Percentiles rank a stretch among this genome's conserved stretches.
These are phyloP conservation scores for Pseudotriccus pelzelni DNA, from an alignment of 2,797 vertebrate genomes.

Conservation along the genomic window DNA sequence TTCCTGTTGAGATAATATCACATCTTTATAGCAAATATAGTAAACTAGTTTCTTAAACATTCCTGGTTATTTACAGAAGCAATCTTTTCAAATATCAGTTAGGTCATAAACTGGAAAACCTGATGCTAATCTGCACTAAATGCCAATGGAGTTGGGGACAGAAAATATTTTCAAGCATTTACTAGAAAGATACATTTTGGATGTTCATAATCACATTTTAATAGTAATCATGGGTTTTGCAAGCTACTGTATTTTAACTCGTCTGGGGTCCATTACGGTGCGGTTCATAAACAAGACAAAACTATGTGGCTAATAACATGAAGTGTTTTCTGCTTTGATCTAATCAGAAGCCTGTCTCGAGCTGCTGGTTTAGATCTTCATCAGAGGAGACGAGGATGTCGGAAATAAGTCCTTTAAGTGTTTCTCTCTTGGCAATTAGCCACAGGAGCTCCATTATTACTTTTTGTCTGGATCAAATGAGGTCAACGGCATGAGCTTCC, in stretches of 20 bases:
- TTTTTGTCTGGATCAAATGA: slow-evolving; percentile 48
- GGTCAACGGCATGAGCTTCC: slow-evolving; percentile 28
- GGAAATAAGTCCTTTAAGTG: slow-evolving; percentile 68
- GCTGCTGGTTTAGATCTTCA: slow-evolving; percentile 71
- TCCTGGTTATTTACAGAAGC: background rate
- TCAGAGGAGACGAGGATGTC: slow-evolving; percentile 69
- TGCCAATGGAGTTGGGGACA: background rate
- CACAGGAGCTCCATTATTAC: slow-evolving; percentile 55
- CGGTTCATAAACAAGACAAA: slow-evolving; percentile 63
- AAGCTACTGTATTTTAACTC: slow-evolving; percentile 45
- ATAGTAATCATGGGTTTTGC: background rate
- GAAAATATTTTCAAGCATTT: background rate
- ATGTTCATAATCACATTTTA: background rate
- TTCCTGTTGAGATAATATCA: slow-evolving; percentile 15
- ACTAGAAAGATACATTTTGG: background rate
- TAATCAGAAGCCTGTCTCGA: slow-evolving; percentile 72
- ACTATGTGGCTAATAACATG: slow-evolving; percentile 69
- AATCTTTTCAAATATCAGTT: background rate
- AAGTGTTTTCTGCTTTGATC: slow-evolving; percentile 70
- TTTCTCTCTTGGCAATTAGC: slow-evolving; percentile 70
- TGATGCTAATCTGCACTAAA: background rate
- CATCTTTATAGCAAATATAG: background rate
- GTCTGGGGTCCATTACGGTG: slow-evolving; percentile 69
- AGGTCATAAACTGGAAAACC: background rate
- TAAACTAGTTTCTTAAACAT: background rate